Evolutionary conservation across 2,888 invertebrate species (phyloP).

Genomic region (Matsumyia berberina): DNA sequence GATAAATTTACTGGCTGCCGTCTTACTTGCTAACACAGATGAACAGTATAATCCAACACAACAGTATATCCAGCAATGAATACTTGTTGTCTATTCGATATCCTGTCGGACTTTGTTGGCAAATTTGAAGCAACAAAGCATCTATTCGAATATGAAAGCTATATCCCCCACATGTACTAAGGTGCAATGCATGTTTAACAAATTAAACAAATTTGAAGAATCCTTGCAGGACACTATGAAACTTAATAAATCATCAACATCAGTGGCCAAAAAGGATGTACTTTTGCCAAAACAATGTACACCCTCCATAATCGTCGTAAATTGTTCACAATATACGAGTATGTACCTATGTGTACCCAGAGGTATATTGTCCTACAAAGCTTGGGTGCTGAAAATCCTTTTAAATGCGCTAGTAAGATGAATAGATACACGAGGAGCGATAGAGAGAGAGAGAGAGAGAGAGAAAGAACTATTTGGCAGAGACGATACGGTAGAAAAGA

Average conservation of each 20-base stretch:
- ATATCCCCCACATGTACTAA: not conserved
- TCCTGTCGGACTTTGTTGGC: not conserved
- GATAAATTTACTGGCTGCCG: too few species aligned
- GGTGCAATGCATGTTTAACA: not conserved
- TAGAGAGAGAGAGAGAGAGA: slow-evolving; percentile 1
- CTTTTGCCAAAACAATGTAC: slow-evolving; percentile 15
- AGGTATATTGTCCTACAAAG: slow-evolving; percentile 47
- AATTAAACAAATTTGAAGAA: slow-evolving; percentile 22
- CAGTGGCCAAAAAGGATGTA: not conserved
- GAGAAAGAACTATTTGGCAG: slow-evolving; percentile 29
- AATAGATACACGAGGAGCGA: not conserved
- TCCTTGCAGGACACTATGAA: not conserved
- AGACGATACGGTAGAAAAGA: slow-evolving; percentile 30
- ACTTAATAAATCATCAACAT: slow-evolving; percentile 42
- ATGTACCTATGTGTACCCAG: not conserved
- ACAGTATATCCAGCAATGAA: too few species aligned
- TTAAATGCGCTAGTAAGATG: slow-evolving; percentile 34
- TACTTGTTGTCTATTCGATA: too few species aligned
- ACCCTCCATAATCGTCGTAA: slow-evolving; percentile 32
- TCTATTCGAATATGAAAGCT: not conserved
- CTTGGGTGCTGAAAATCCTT: slow-evolving; percentile 49
- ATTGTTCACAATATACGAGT: slow-evolving; percentile 44
- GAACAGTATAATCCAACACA: too few species aligned
- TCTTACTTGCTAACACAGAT: too few species aligned
- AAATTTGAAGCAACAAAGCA: not conserved